phyloP scores from a whole-genome alignment of 1,140 invertebrate genomes.

The Lepidurus apus region DNA sequence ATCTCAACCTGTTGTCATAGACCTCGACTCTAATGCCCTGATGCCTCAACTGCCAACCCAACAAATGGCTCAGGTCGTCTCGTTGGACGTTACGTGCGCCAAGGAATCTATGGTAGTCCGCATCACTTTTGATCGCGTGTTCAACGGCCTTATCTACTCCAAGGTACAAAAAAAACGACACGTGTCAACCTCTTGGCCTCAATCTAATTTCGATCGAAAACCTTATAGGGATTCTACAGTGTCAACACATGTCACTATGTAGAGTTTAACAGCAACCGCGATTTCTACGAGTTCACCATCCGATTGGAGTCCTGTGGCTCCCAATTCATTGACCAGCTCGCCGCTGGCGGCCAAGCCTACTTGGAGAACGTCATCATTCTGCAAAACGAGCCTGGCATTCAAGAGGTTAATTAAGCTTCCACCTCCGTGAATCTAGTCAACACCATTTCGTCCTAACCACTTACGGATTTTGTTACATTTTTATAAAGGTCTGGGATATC shows the following conservation, averaged over 20 bases:
- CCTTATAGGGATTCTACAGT: slow-evolving; percentile 58
- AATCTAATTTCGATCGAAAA: not conserved
- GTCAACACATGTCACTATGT: slow-evolving; percentile 67
- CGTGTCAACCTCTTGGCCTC: not conserved
- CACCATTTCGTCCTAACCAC: not conserved
- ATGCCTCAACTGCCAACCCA: slow-evolving; percentile 36
- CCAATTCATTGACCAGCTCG: slow-evolving; percentile 69
- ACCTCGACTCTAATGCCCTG: slow-evolving; percentile 37
- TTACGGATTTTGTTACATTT: not conserved
- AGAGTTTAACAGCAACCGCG: slow-evolving; percentile 59
- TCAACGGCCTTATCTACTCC: slow-evolving; percentile 73
- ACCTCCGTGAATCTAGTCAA: not conserved
- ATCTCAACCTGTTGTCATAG: slow-evolving; percentile 41
- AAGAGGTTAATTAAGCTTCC: slow-evolving; percentile 37
- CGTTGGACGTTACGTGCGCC: slow-evolving; percentile 66
- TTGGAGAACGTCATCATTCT: slow-evolving; percentile 73
- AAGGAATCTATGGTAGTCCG: slow-evolving; percentile 78
- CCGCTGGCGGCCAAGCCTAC: slow-evolving; percentile 64
- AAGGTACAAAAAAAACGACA: slow-evolving; percentile 50
- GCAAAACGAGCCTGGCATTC: slow-evolving; percentile 62
- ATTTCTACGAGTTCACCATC: slow-evolving; percentile 67
- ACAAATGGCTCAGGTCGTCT: slow-evolving; percentile 60
- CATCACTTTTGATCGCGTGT: slow-evolving; percentile 67
- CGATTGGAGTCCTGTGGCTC: slow-evolving; percentile 71
- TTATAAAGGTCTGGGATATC: slow-evolving; percentile 64